These are phyloP conservation scores for Sylvilagus bachmani DNA, from an alignment of 2,113 vertebrate genomes.

Conservation along the genomic window DNA sequence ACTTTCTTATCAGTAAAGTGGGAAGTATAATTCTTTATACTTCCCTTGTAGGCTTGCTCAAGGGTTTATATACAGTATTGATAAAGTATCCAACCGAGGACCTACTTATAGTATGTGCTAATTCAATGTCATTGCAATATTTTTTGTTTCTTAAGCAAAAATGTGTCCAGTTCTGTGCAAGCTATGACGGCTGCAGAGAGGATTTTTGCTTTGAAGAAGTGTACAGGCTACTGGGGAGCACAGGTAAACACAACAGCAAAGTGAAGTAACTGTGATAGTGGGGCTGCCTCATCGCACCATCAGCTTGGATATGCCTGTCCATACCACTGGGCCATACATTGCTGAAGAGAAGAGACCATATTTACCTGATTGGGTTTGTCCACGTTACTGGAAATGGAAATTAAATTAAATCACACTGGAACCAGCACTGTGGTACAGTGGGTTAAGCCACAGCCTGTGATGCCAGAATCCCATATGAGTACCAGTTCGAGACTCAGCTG, in stretches of 20 bases:
- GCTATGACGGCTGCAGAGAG: background rate
- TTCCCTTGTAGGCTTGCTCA: background rate
- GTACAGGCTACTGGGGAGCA: background rate
- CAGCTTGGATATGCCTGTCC: background rate
- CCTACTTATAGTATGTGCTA: background rate
- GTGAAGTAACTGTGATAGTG: background rate
- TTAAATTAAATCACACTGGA: background rate
- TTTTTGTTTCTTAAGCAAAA: background rate
- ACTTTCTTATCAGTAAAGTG: background rate
- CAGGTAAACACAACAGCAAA: background rate
- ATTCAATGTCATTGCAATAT: background rate
- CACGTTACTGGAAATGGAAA: background rate
- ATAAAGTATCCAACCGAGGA: background rate
- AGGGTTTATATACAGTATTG: background rate
- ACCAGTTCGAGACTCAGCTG: too few species aligned
- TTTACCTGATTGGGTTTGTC: background rate
- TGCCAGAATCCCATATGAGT: too few species aligned
- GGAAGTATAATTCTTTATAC: background rate
- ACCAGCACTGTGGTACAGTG: too few species aligned
- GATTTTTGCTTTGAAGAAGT: background rate
- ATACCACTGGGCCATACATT: fast-evolving
- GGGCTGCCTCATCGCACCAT: background rate
- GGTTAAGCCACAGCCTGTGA: too few species aligned
- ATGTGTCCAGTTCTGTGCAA: background rate
- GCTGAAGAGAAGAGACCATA: too few species aligned